Percentiles rank a stretch among this genome's conserved stretches.
These are phyloP conservation scores for Malthinus flaveolus DNA, from an alignment of 2,888 invertebrate genomes.

Conservation along the genomic window DNA sequence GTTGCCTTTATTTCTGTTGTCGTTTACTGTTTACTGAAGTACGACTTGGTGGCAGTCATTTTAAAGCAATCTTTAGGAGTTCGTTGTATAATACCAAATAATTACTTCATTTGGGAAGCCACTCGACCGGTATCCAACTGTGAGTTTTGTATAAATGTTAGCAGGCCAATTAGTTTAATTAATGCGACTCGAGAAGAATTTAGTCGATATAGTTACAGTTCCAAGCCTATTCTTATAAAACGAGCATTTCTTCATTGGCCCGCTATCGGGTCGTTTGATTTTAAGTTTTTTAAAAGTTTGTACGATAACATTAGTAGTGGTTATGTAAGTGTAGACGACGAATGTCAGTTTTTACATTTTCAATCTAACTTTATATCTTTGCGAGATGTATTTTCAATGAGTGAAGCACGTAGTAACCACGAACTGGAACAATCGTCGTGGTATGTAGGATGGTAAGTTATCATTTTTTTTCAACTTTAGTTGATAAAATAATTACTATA, in stretches of 20 bases:
- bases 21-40: conserved; percentile 30
- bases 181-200: conserved; percentile 74
- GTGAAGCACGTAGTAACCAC: conserved; percentile 64
- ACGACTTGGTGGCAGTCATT: conserved; percentile 31
- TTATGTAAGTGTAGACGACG: conserved; percentile 74
- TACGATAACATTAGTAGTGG: conserved; percentile 71
- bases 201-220: conserved; percentile 73
- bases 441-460: conserved; percentile 87
- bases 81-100: conserved; percentile 80
- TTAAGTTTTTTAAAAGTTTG: conserved; percentile 68
- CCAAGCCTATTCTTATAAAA: conserved; percentile 79
- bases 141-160: conserved; percentile 72
- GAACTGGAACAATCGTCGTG: conserved; percentile 69
- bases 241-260: conserved; percentile 76
- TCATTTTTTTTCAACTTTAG: not conserved
- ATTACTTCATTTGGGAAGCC: conserved; percentile 86
- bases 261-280: conserved; percentile 69
- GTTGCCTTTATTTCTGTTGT: conserved; percentile 18
- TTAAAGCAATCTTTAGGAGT: conserved; percentile 57
- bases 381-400: conserved; percentile 78
- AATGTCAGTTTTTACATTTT: conserved; percentile 87
- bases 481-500: conserved; percentile 39
- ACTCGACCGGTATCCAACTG: conserved; percentile 83
- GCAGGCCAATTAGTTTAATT: conserved; percentile 66
- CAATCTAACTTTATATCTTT: conserved; percentile 78